These are phyloP conservation scores for Apotomis turbidana DNA, from an alignment of 2,888 invertebrate genomes.

Conservation along the genomic window DNA sequence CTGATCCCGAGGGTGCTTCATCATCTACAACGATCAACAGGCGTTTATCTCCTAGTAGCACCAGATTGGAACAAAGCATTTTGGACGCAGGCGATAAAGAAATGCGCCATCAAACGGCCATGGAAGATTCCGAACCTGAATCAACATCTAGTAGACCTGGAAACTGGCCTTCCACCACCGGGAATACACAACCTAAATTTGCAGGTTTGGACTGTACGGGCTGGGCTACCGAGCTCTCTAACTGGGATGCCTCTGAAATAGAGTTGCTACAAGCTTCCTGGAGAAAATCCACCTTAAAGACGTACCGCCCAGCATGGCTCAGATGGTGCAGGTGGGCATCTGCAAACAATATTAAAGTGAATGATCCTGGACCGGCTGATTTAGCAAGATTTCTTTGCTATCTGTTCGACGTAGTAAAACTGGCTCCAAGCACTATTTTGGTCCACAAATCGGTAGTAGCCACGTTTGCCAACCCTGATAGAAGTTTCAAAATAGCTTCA, in stretches of 20 bases:
- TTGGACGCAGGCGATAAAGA: constrained; percentile 45
- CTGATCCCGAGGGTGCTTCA: constrained; percentile 45
- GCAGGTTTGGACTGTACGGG: constrained; percentile 9
- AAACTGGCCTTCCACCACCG: not conserved
- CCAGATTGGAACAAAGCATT: constrained; percentile 46
- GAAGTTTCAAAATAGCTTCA: constrained; percentile 1
- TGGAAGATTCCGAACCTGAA: constrained; percentile 6
- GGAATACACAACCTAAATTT: not conserved
- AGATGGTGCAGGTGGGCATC: constrained; percentile 5
- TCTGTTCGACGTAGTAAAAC: constrained; percentile 7
- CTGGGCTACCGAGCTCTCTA: not conserved
- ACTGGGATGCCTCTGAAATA: constrained; percentile 7
- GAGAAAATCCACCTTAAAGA: constrained; percentile 1
- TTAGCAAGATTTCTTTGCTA: constrained; percentile 35
- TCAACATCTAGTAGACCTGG: constrained; percentile 5
- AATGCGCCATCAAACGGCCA: constrained; percentile 40
- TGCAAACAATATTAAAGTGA: not conserved
- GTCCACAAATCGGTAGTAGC: constrained; percentile 41
- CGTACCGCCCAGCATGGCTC: not conserved
- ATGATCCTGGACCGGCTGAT: constrained; percentile 19
- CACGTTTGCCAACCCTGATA: constrained; percentile 29
- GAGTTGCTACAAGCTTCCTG: not conserved
- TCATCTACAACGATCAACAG: constrained; percentile 44
- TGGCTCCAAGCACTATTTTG: constrained; percentile 32
- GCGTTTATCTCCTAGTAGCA: constrained; percentile 43